A percentile compares a stretch with the other conserved stretches of the same genome.
These are phyloP conservation scores for Agrotis exclamationis DNA, from an alignment of 2,888 invertebrate species.

Conservation along the genomic window DNA sequence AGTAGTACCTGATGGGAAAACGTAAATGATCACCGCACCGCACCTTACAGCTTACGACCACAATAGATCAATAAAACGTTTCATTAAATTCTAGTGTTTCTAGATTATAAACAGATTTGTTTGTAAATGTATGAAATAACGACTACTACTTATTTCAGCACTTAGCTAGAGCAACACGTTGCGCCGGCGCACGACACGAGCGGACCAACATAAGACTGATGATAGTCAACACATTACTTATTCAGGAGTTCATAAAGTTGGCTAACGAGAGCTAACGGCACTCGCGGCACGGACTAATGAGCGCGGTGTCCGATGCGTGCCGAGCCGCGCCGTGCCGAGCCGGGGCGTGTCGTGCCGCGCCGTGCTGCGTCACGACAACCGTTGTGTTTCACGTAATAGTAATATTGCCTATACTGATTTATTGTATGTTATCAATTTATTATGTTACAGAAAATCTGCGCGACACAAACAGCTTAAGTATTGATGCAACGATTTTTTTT, in stretches of 20 bases:
- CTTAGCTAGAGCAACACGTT: background rate
- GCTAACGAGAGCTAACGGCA: constrained; percentile 59
- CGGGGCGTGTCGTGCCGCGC: constrained; percentile 13
- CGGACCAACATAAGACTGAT: constrained; percentile 29
- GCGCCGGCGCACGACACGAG: constrained; percentile 39
- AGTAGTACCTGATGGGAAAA: no score
- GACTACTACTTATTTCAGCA: constrained; percentile 11
- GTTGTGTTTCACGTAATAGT: constrained; percentile 31
- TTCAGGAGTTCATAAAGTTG: constrained; percentile 62
- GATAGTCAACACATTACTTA: constrained; percentile 58
- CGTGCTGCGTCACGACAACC: constrained; percentile 51
- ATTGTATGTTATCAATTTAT: background rate
- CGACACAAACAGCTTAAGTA: background rate
- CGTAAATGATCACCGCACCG: no score
- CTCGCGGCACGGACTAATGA: constrained; percentile 57
- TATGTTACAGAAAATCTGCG: background rate
- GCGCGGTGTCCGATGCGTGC: constrained; percentile 49
- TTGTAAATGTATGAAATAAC: background rate
- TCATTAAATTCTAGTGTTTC: background rate
- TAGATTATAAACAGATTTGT: background rate
- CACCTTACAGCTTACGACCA: no score
- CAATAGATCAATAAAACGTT: background rate
- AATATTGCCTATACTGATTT: constrained; percentile 13
- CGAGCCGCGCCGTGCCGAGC: constrained; percentile 29
- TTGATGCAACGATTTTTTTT: no score